A percentile compares a stretch with the other conserved stretches of the same genome.
These are phyloP conservation scores for Microtus pennsylvanicus DNA, from an alignment of 2,113 vertebrate genomes.

Conservation along the genomic window DNA sequence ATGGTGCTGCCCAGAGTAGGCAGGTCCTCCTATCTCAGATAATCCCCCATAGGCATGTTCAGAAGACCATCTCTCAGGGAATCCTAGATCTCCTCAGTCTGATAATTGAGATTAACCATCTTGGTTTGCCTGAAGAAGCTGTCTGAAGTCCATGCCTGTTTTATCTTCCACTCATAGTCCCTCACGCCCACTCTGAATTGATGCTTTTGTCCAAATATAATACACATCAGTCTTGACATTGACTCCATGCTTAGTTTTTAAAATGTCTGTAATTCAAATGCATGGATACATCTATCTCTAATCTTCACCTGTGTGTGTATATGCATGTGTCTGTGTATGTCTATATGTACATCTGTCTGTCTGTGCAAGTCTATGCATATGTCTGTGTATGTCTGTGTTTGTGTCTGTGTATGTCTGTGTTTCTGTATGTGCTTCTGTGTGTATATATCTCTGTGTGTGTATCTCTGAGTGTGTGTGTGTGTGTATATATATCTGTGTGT, in stretches of 20 bases:
- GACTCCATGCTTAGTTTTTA: background rate
- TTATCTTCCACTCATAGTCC: background rate
- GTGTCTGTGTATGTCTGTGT: background rate
- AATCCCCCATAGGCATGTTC: background rate
- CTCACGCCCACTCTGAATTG: background rate
- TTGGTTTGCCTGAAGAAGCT: background rate
- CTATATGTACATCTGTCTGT: no score
- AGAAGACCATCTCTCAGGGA: background rate
- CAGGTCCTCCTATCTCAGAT: background rate
- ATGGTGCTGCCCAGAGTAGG: background rate
- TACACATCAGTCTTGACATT: background rate
- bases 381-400: no score
- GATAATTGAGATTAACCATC: no score
- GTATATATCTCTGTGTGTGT: background rate
- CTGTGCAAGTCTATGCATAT: no score
- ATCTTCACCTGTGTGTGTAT: no score
- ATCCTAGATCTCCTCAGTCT: background rate
- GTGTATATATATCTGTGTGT: background rate
- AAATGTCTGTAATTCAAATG: background rate
- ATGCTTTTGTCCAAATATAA: background rate
- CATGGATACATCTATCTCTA: background rate
- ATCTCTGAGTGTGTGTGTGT: background rate
- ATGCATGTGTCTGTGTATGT: no score
- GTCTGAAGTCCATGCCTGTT: background rate
- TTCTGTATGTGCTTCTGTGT: background rate